phyloP scores from a whole-genome alignment of 2,113 vertebrate species.

The Silurus glanis region DNA sequence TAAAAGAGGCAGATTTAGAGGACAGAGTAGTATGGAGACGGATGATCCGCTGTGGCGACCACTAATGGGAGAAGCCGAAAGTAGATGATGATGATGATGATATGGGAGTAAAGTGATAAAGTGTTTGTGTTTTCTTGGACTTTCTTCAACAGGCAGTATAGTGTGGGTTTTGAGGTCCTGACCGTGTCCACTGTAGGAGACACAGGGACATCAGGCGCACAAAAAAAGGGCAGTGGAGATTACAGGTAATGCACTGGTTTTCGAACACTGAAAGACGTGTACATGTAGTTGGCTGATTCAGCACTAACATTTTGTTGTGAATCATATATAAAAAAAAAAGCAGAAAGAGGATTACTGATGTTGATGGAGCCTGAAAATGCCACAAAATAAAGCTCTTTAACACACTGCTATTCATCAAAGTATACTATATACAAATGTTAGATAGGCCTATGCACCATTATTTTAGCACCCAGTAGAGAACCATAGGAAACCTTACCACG shows the following conservation, averaged over 20 bases:
- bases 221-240: slow-evolving; percentile 90
- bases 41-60: too few relatives aligned
- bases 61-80: too few relatives aligned
- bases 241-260: slow-evolving; percentile 81
- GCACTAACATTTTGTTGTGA: neutral
- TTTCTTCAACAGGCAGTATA: slow-evolving; percentile 78
- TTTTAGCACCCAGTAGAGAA: neutral
- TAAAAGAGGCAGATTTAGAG: too few relatives aligned
- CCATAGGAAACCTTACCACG: neutral
- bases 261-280: neutral
- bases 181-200: slow-evolving; percentile 81
- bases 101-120: neutral
- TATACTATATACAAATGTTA: neutral
- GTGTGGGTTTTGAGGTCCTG: slow-evolving; percentile 89
- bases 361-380: neutral
- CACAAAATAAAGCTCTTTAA: neutral
- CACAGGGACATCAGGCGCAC: slow-evolving; percentile 75
- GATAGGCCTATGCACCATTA: neutral
- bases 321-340: neutral
- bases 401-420: neutral
- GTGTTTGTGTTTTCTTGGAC: slow-evolving; percentile 22
- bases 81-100: neutral
- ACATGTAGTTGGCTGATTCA: neutral
- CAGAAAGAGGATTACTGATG: neutral
- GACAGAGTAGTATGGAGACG: too few relatives aligned